Base-by-base conservation (phyloP, 2,113 vertebrate genomes). In the Peromyscus maniculatus region DNA sequence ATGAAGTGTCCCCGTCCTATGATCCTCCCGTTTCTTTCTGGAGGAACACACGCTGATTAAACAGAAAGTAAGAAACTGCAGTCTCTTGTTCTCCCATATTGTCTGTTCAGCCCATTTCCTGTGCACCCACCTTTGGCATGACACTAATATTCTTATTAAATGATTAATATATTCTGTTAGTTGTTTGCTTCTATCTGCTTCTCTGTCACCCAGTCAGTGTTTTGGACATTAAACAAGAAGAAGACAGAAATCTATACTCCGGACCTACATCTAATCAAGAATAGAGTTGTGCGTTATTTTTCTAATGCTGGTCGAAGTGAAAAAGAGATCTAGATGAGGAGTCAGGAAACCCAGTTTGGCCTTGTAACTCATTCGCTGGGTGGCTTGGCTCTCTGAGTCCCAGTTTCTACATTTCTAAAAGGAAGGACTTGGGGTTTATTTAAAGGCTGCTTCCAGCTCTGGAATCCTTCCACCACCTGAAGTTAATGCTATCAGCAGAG, bases 1-100 rank as follows among this genome's bases (percentile, higher is more conserved):
- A 91, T 84, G 46, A 92, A 92, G 96, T 62, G 88, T 77, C 75
- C n/a, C 95, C 87, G 62, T 89, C n/a, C 87, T 90, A 12, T 52
- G 82, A 39, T 55, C 90, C 89, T 89, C 71, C 46, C 5, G 28
- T 96, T 77, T 97, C 89, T 89, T 95, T 79, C 69, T 64, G 52
- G 71, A 19, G 55, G 80, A 88, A 92, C 52, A 84, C n/a, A 57
- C 10, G 89, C 71, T 64, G 52, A 55, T 89, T 79, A 79, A 92
- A 92, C 67, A 93, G 62, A 75, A 95, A 74, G 39, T 49, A 66
- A 96, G 78, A 93, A 91, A 69, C 21, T 82, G 62, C 75, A 88
- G 21, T 64, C 71, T 87, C 93, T 93, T n/a, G 24, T 67, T 55
- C 67, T 95, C 92, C 55, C 52, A 64, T 36, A 28, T 28, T 16